Evolutionary conservation across 30 jellyfish, hydroid and myxozoan genomes (phyloP).

Genomic region (Aurelia sp.): DNA sequence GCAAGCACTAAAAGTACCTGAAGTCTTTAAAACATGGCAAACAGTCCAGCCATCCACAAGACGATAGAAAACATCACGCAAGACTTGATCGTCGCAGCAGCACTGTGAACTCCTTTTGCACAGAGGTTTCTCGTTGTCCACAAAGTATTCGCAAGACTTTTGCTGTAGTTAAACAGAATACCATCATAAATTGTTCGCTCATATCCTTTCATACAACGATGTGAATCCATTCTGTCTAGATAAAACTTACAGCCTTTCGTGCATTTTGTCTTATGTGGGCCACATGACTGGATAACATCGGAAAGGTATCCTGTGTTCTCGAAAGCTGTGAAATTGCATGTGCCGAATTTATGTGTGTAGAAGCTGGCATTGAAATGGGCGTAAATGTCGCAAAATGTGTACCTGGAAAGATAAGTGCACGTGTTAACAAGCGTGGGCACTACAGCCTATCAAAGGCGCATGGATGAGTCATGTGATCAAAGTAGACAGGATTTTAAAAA

Average conservation of each 20-base stretch:
- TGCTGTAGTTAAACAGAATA: background rate
- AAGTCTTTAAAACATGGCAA: too few relatives aligned
- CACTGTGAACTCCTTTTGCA: background rate
- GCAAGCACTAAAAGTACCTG: too few relatives aligned
- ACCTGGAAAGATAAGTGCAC: constrained; percentile 10
- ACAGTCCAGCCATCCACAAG: background rate
- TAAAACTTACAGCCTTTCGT: constrained; percentile 24
- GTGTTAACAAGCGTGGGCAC: too few relatives aligned
- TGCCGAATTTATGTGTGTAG: constrained; percentile 38
- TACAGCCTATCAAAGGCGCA: too few relatives aligned
- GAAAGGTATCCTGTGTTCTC: background rate
- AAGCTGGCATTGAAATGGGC: background rate
- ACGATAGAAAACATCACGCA: background rate
- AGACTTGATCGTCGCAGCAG: background rate
- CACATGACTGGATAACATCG: constrained; percentile 36
- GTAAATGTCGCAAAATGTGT: constrained; percentile 22
- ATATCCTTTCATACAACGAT: constrained; percentile 51
- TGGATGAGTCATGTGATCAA: too few relatives aligned
- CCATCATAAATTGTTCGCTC: background rate
- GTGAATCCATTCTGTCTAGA: constrained; percentile 31
- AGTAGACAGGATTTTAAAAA: too few relatives aligned
- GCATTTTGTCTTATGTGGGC: constrained; percentile 20
- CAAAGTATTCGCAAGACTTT: background rate
- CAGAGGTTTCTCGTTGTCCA: constrained; percentile 18
- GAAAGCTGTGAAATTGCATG: constrained; percentile 39